Base-by-base conservation (phyloP, 2,797 vertebrate genomes). In the Hippoglossus hippoglossus region DNA sequence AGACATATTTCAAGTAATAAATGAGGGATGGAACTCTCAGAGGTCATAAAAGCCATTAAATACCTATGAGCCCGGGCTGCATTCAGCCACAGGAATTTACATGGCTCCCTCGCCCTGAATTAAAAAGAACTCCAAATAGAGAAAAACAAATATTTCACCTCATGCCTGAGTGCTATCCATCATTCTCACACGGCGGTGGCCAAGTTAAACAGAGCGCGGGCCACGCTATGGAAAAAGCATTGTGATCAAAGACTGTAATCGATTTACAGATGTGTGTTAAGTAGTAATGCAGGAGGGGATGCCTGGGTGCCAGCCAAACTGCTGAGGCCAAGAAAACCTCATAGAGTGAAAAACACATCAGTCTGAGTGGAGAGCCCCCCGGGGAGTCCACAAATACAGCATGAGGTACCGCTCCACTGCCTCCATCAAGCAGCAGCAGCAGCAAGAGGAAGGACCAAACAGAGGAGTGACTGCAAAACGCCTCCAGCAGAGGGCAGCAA, bases 131-230 rank as follows among this genome's bases (percentile, higher is more conserved):
- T 90, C 83, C 87, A 83, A 80, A 87, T 89, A 86, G 82, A 86
- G 71, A 87, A 91, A 94, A 91, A 90, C 82, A 85, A 89, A 92
- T 91, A 86, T 80, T 92, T 91, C 85, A 90, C 67, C 73, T 60
- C 22, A 64, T 73, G 81, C 79, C 81, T 82, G 52, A 72, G 67
- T 73, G 68, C 74, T 68, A 87, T 93, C 83, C 81, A 78, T 92
- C 90, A 89, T 73, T 82, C 87, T 89, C 78, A 86, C 77, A 79
- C 81, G 18, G 18, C 12, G 19, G 15, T 56, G 13, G 91, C 93
- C 93, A 94, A 92, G 68, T 71, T 52, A 91, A 94, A 91, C 55
- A 21, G 31, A 77, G 63, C 3, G 16, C 51, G 47, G 53, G 72
- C 71, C 50, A 28, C 6, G 3, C 60, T 36, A 21, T 16, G 76